Evolutionary conservation across 2,797 vertebrate species (phyloP), one percentile per base, ranked within the genome.

Genomic region (Microctenopoma stevenorrisi): DNA sequence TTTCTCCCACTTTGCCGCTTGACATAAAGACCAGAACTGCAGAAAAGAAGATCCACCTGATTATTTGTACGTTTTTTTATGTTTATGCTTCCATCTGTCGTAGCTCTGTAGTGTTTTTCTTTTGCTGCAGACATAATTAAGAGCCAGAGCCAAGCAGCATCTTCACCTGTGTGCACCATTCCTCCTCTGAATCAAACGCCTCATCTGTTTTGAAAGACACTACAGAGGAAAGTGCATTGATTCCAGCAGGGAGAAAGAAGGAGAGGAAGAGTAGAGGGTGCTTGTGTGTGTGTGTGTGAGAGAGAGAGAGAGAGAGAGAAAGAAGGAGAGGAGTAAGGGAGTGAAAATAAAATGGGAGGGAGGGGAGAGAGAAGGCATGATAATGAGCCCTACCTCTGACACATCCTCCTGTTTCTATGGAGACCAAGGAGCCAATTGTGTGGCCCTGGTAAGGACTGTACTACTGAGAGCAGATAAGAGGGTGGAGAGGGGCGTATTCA

Each of bases 351-450:
- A 88, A 76, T 77, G 71, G 68, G 74, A 78, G 64, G 79, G 76
- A 81, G 79, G 72, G 43, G 74, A 62, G 73, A 83, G 80, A 83
- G 84, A 66, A 87, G 74, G 79, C 85, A 90, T 90, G 84, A 83
- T 91, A 89, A 91, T 92, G 89, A 91, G 89, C 89, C 83, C 81
- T 93, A 88, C 89, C 90, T 90, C 89, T 92, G 88, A 92, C 89
- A 92, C 92, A 92, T 95, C 96, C 95, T 96, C 95, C 94, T 93
- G 97, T 98, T 97, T 94, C 96, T 93, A 96, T 96, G 96, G 96
- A 92, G 93, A 98, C 94, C 92, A 91, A 93, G 88, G 90, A 94
- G 92, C 96, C 96, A 97, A 96, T 95, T 87, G 57, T 85, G 92
- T 93, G 93, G 93, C 91, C 86, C 83, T 85, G 85, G 86, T 92